Percentiles rank a stretch among this genome's conserved stretches.
These are phyloP conservation scores for Eupeodes latifasciatus DNA, from an alignment of 2,888 invertebrate species.

Conservation along the genomic window DNA sequence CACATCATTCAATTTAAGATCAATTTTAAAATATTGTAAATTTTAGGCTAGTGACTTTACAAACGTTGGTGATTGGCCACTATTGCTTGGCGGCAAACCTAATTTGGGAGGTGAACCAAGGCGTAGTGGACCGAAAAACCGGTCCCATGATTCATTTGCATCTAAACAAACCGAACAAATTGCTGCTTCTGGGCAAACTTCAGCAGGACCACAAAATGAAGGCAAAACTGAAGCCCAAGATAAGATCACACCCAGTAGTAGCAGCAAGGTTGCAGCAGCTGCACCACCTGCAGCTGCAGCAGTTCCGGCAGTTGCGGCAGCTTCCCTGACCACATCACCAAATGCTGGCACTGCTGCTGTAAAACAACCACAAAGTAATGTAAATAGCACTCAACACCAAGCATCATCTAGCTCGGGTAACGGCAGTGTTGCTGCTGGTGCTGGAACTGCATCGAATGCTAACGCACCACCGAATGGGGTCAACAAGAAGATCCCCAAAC, in stretches of 20 bases:
- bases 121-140: slow-evolving; percentile 80
- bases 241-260: slow-evolving; percentile 67
- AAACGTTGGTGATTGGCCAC: slow-evolving; percentile 96
- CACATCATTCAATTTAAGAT: background rate
- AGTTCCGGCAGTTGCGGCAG: slow-evolving; percentile 59
- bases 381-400: slow-evolving; percentile 25
- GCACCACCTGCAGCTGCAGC: slow-evolving; percentile 39
- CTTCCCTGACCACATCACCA: slow-evolving; percentile 62
- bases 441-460: slow-evolving; percentile 36
- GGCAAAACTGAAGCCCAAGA: slow-evolving; percentile 47
- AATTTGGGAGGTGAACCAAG: slow-evolving; percentile 84
- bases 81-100: slow-evolving; percentile 89
- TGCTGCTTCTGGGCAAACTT: slow-evolving; percentile 31
- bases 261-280: slow-evolving; percentile 70
- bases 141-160: slow-evolving; percentile 71
- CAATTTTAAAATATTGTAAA: background rate
- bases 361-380: slow-evolving; percentile 42
- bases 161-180: slow-evolving; percentile 39
- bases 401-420: slow-evolving; percentile 80
- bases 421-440: slow-evolving; percentile 56
- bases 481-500: slow-evolving; percentile 85
- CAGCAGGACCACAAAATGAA: slow-evolving; percentile 31
- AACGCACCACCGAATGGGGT: slow-evolving; percentile 77
- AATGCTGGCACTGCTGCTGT: slow-evolving; percentile 72
- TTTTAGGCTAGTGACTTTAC: slow-evolving; percentile 93